phyloP scores from a whole-genome alignment of 1,140 invertebrate species.

The Akabosia matsudoensis region DNA sequence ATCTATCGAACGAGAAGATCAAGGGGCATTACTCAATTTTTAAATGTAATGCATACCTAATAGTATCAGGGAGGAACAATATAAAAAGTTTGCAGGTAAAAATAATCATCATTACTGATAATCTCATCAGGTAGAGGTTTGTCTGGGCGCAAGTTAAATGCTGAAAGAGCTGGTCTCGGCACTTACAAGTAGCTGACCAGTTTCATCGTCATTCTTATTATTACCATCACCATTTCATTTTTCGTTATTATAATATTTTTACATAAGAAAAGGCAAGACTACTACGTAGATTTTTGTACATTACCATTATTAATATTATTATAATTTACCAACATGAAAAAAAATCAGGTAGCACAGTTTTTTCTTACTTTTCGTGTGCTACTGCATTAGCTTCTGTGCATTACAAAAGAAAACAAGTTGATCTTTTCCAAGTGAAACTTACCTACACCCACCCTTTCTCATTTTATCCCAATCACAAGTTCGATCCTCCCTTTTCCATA shows the following conservation, averaged over 20 bases:
- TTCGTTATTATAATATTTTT: background rate
- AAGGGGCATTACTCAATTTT: slow-evolving; percentile 21
- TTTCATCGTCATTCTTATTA: background rate
- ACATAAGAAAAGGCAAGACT: background rate
- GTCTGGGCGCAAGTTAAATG: background rate
- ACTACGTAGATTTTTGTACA: background rate
- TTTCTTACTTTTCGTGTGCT: background rate
- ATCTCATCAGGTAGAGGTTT: background rate
- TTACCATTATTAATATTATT: background rate
- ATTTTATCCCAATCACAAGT: background rate
- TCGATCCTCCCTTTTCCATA: slow-evolving; percentile 18
- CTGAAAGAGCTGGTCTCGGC: background rate
- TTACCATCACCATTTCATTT: background rate
- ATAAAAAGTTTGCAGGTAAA: background rate
- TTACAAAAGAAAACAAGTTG: too few relatives aligned
- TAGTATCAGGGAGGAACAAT: background rate
- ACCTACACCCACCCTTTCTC: slow-evolving; percentile 5
- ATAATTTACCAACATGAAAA: background rate
- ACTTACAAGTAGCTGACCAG: background rate
- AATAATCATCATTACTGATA: background rate
- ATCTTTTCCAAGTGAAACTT: too few relatives aligned
- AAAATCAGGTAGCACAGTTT: background rate
- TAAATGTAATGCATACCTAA: slow-evolving; percentile 11
- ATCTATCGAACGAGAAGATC: background rate
- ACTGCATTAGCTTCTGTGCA: background rate